These are phyloP conservation scores for Drosophila santomea DNA, from an alignment of 1,140 invertebrate genomes.

Conservation along the genomic window DNA sequence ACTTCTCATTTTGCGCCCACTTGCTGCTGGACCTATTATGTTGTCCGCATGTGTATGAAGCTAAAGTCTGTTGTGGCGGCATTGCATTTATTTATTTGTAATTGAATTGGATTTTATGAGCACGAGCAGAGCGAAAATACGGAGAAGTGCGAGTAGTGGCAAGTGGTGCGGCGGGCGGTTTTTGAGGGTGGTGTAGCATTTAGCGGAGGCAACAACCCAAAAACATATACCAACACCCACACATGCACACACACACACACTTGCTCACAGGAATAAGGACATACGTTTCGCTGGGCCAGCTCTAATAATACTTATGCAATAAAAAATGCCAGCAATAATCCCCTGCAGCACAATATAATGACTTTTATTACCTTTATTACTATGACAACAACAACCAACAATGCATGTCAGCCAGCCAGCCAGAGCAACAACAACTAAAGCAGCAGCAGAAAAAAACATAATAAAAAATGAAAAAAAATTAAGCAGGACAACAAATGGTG, in stretches of 20 bases:
- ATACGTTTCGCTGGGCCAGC: neutral
- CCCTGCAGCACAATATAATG: slow-evolving; percentile 77
- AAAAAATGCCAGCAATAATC: slow-evolving; percentile 71
- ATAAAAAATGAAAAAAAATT: slow-evolving; percentile 12
- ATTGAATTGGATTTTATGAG: slow-evolving; percentile 66
- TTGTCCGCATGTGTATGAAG: neutral
- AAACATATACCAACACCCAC: slow-evolving; percentile 8
- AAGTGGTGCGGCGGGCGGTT: slow-evolving; percentile 15
- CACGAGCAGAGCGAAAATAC: slow-evolving; percentile 23
- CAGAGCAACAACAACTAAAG: slow-evolving; percentile 3
- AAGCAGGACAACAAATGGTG: slow-evolving; percentile 25
- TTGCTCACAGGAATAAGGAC: slow-evolving; percentile 3
- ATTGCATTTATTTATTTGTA: slow-evolving; percentile 63
- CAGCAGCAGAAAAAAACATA: slow-evolving; percentile 5
- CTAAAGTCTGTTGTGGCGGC: slow-evolving; percentile 11
- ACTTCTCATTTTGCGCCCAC: neutral
- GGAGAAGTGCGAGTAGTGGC: slow-evolving; percentile 4
- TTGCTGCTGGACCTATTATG: slow-evolving; percentile 1
- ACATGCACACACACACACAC: too few species aligned
- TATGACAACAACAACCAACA: slow-evolving; percentile 57
- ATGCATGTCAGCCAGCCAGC: slow-evolving; percentile 30
- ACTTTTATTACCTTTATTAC: slow-evolving; percentile 82
- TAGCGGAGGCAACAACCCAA: slow-evolving; percentile 34
- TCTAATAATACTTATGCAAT: slow-evolving; percentile 69
- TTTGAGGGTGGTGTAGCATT: slow-evolving; percentile 15